A percentile compares a stretch with the other conserved stretches of the same genome.
Evolutionary conservation across 2,888 invertebrate genomes (phyloP).

Genomic region (Homarus gammarus): DNA sequence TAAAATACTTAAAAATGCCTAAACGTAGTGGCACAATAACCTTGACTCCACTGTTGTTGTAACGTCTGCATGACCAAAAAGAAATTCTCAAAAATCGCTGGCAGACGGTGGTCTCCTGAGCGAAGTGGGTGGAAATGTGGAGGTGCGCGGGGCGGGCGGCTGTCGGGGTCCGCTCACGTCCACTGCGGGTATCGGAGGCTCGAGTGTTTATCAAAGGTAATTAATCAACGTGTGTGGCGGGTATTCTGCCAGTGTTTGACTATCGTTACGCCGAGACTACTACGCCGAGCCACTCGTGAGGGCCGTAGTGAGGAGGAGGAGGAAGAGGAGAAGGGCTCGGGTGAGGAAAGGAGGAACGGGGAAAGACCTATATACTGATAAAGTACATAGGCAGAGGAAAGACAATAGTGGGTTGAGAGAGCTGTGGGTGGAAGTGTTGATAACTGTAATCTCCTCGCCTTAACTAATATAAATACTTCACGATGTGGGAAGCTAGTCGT

Average conservation of each 20-base stretch:
- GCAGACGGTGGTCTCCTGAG: constrained; percentile 2
- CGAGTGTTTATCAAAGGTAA: constrained; percentile 69
- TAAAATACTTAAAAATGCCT: not conserved
- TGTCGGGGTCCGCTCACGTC: constrained; percentile 49
- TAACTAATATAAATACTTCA: too few relatives aligned
- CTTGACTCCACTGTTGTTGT: constrained; percentile 35
- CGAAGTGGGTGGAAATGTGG: not conserved
- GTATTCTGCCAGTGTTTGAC: constrained; percentile 54
- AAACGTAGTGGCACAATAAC: not conserved
- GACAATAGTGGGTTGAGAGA: too few relatives aligned
- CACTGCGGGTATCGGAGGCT: constrained; percentile 48
- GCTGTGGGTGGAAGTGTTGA: too few relatives aligned
- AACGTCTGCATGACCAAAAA: constrained; percentile 27
- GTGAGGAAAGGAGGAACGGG: not conserved
- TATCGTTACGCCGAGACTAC: constrained; percentile 46
- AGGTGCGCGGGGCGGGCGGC: not conserved
- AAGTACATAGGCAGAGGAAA: not conserved
- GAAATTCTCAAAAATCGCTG: constrained; percentile 30
- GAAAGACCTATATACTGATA: not conserved
- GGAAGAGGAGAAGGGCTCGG: not conserved
- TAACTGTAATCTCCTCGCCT: too few relatives aligned
- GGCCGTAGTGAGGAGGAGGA: not conserved
- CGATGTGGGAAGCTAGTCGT: too few relatives aligned
- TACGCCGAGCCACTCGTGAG: constrained; percentile 27
- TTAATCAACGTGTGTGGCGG: constrained; percentile 70